These are phyloP conservation scores for Amitus sp. DNA, from an alignment of 2,888 invertebrate genomes.

Conservation along the genomic window DNA sequence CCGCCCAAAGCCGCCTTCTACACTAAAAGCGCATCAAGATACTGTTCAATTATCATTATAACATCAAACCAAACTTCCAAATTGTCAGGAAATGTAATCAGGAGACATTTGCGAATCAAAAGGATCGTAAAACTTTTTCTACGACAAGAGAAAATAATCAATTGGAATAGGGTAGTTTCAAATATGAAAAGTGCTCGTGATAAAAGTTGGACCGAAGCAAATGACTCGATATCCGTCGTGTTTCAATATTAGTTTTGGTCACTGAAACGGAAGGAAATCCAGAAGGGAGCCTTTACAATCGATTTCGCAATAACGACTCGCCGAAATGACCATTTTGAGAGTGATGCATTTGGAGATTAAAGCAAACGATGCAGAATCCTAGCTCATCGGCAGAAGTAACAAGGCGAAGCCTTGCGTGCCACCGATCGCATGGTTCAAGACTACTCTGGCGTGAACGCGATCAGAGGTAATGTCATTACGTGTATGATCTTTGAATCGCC, in stretches of 20 bases:
- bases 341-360: conserved; percentile 29
- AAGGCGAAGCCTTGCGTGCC: conserved; percentile 52
- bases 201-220: no score
- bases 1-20: no score
- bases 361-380: conserved; percentile 43
- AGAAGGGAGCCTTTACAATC: neutral
- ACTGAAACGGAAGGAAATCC: no score
- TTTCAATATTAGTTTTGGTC: no score
- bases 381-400: conserved; percentile 49
- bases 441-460: conserved; percentile 48
- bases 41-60: conserved; percentile 22
- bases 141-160: no score
- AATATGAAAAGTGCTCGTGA: no score
- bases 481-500: conserved; percentile 44
- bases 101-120: no score
- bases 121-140: conserved; percentile 36
- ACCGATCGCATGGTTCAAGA: conserved; percentile 53
- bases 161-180: no score
- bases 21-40: neutral
- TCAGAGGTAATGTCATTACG: conserved; percentile 50
- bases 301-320: conserved; percentile 18
- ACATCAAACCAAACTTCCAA: conserved; percentile 35
- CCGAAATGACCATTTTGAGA: conserved; percentile 15
- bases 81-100: conserved; percentile 44
- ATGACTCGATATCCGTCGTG: no score